Base-by-base conservation (phyloP, 2,888 invertebrate genomes). In the Meghimatium bilineatum region DNA sequence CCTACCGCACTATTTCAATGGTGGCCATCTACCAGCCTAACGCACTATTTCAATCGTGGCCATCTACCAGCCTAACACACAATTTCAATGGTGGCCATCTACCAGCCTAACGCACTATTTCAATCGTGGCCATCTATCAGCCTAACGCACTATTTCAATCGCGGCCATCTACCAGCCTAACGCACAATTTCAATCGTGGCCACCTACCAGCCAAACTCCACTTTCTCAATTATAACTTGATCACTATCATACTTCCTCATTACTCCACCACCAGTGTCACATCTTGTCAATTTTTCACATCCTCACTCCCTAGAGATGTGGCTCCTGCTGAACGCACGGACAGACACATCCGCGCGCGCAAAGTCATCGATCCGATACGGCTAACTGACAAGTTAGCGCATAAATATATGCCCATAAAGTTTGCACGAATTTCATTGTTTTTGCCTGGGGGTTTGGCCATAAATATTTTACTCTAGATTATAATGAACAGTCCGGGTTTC, bases 341-440 rank as follows among this genome's bases (percentile, higher is more conserved):
- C 71, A 36, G 20, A 26, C 71, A 26, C 8, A 36, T 23, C 34
- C 29, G 32, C 52, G 49, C 49, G 29, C 75, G 26, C 38, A 34
- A 38, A 38, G 56, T 26, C 52, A 72, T 80, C 66, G 80, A 80
- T 80, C 71, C 66, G 34, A 69, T 34, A 49, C 32, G 80, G 52
- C 69, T 17, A 80, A 80, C 69, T 71, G 80, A 71, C 69, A 80
- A 56, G 80, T 71, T 56, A 8, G 71, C 66, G 56, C 69, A 71
- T 63, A 52, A 79, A 79, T 66, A 67, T 29, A 66, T 29, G 67
- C 63, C 38, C 67, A 66, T 67, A 36, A 44, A 79, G 23, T 79
- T 34, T 63, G 66, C 67, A 79, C 36, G 63, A 67, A 67, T 67
- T 38, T 79, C 79, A 79, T 79, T 79, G 79, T 79, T 63, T 79